Base-by-base conservation (phyloP, 1,140 invertebrate species). In the Paracyclopina nana region DNA sequence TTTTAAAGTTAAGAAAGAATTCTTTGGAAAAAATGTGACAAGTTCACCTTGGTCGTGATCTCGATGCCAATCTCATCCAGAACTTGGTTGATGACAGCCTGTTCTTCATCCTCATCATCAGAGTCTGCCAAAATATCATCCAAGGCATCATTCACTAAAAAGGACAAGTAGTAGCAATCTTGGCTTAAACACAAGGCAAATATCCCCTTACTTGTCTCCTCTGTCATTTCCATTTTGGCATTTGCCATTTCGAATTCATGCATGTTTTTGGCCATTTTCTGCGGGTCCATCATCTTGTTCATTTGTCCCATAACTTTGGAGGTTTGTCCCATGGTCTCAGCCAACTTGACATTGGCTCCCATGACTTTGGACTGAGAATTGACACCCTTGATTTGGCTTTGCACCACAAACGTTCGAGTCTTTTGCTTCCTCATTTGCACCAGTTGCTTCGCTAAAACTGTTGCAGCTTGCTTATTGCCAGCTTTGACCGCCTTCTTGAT, bases 31-130 rank as follows among this genome's bases (percentile, higher is more conserved):
- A n/a, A n/a, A n/a, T n/a, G n/a, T n/a, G n/a, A n/a, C n/a, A n/a
- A n/a, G n/a, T 24, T 56, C 58, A 85, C 80, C 72, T 86, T 84
- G 60, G 80, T 81, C 56, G 80, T 78, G 46, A 90, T 79, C 68
- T 92, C 87, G 68, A 94, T 92, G 53, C 86, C 87, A 62, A 94
- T 92, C 68, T 94, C 87, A 72, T 91, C 87, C 6, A 94, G 68
- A 8, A 94, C 83, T 68, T 88, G 73, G 58, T 72, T 78, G 3
- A 94, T 77, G 68, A 92, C 76, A 41, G 75, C 74, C 59, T 88
- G 80, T 61, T 76, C 72, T 69, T 90, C 85, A 54, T 82, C 79
- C 65, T 92, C 86, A 67, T 92, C 86, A 9, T 78, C 85, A 16
- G 81, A 85, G 12, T 48, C 45, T 26, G 20, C 45, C 40, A 94